These are phyloP conservation scores for Cavia porcellus DNA, from an alignment of 2,113 vertebrate genomes.

Conservation along the genomic window DNA sequence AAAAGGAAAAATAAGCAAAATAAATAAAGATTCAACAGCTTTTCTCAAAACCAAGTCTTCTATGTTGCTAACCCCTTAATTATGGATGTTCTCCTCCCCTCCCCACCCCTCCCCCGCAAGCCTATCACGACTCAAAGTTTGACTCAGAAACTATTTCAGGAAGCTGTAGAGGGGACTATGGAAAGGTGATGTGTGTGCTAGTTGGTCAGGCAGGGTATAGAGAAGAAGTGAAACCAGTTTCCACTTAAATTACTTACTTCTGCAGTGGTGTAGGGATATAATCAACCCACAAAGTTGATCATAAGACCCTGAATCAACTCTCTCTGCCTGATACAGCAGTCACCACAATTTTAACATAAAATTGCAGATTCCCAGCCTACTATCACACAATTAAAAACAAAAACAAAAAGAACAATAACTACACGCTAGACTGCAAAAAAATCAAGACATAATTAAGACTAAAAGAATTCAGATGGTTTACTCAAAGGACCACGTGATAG, in stretches of 20 bases:
- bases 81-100: neutral
- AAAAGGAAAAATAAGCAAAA: neutral
- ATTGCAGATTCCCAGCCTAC: neutral
- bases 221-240: neutral
- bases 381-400: neutral
- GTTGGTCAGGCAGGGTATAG: rapidly evolving
- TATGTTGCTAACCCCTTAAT: neutral
- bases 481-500: neutral
- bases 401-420: neutral
- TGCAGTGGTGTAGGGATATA: neutral
- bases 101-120: neutral
- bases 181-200: neutral
- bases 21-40: neutral
- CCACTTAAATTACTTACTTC: constrained; percentile 38
- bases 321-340: neutral
- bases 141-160: neutral
- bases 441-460: neutral
- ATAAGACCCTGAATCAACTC: neutral
- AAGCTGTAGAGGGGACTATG: neutral
- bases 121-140: neutral
- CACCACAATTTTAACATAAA: neutral
- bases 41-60: constrained; percentile 10
- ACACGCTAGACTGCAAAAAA: neutral
- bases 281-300: neutral
- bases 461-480: neutral